Conservation (phyloP, 2,888 invertebrate species). For the Cryptops parisi region DNA sequence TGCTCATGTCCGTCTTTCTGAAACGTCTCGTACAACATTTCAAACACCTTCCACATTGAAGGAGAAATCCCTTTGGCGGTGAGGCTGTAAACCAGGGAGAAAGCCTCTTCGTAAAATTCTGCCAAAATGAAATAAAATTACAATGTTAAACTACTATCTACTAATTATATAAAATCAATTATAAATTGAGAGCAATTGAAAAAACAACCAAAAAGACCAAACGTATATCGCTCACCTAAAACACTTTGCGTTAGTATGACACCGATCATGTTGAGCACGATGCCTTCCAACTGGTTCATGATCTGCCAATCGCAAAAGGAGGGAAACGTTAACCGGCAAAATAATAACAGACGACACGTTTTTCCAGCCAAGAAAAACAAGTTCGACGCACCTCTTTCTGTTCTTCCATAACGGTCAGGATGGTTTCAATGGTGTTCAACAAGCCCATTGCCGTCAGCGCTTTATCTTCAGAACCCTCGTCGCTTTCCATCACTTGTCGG, state of each 20-base stretch:
- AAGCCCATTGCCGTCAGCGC: constrained; percentile 95
- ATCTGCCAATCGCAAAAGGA: constrained; percentile 42
- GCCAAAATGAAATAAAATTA: constrained; percentile 9
- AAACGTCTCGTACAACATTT: constrained; percentile 71
- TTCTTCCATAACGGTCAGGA: constrained; percentile 86
- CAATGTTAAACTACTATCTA: neutral
- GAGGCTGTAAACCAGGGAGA: constrained; percentile 79
- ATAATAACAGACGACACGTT: neutral
- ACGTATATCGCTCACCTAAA: constrained; percentile 44
- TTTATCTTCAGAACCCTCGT: constrained; percentile 83
- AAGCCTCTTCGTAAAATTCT: constrained; percentile 96
- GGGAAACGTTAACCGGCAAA: neutral
- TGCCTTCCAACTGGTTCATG: constrained; percentile 75
- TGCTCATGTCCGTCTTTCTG: constrained; percentile 90
- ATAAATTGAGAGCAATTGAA: neutral
- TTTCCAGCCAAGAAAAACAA: no score
- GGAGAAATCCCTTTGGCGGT: constrained; percentile 75
- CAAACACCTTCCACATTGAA: constrained; percentile 93
- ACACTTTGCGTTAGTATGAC: constrained; percentile 52
- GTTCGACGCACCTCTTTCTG: constrained; percentile 30
- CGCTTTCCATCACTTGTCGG: constrained; percentile 56
- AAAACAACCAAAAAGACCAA: neutral
- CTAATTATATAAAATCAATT: neutral
- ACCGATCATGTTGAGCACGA: constrained; percentile 70
- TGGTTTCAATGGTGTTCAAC: constrained; percentile 87